Evolutionary conservation across 1,140 invertebrate genomes (phyloP).

Genomic region (Theocolax elegans): DNA sequence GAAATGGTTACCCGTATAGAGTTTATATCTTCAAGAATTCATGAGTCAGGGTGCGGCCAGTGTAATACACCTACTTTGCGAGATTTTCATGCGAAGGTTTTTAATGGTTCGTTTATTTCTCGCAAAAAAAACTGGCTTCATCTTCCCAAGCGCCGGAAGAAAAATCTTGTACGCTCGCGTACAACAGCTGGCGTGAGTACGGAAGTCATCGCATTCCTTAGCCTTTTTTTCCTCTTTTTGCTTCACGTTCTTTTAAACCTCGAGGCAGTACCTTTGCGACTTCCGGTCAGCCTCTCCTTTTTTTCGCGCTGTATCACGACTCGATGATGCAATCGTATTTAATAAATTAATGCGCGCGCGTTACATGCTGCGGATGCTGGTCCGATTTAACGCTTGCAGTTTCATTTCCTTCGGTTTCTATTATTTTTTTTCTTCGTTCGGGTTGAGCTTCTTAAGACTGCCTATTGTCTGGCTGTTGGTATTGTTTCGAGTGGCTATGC

Average conservation of each 20-base stretch:
- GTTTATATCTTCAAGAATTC: background rate
- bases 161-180: no score
- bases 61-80: no score
- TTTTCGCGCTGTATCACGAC: background rate
- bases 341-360: background rate
- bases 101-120: no score
- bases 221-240: no score
- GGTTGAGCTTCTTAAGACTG: no score
- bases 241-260: no score
- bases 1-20: no score
- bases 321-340: conserved; percentile 12
- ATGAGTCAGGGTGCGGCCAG: background rate
- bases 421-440: background rate
- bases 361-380: background rate
- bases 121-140: no score
- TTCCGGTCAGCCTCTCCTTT: conserved; percentile 1
- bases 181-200: background rate
- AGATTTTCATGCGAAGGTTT: no score
- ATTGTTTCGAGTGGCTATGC: no score
- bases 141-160: no score
- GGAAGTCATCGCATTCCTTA: background rate
- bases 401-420: background rate
- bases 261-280: background rate
- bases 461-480: no score
- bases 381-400: background rate